phyloP scores from a whole-genome alignment of 2,888 invertebrate genomes.

The Ferdinandea cuprea region DNA sequence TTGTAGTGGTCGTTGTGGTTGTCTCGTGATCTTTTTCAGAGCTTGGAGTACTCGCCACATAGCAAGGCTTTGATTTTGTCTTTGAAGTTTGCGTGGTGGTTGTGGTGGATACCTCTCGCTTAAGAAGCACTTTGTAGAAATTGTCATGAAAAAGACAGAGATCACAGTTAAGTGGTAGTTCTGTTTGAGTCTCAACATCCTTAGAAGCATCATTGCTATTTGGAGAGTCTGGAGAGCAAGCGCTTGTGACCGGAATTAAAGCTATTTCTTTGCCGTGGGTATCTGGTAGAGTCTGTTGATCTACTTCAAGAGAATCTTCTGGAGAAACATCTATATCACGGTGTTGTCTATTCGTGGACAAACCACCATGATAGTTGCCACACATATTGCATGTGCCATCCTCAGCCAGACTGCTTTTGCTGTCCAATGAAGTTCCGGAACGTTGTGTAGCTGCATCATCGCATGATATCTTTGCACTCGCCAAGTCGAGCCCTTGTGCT shows the following conservation, averaged over 20 bases:
- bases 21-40: constrained; percentile 79
- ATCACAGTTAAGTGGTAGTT: constrained; percentile 81
- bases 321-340: constrained; percentile 41
- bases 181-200: constrained; percentile 82
- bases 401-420: constrained; percentile 42
- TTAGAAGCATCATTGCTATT: constrained; percentile 25
- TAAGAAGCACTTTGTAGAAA: constrained; percentile 82
- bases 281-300: constrained; percentile 3
- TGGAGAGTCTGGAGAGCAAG: background rate
- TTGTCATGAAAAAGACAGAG: constrained; percentile 82
- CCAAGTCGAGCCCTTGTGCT: constrained; percentile 76
- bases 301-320: constrained; percentile 56
- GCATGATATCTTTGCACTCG: constrained; percentile 77
- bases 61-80: constrained; percentile 71
- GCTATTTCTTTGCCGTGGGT: constrained; percentile 36
- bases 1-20: constrained; percentile 82
- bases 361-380: constrained; percentile 64
- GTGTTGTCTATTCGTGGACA: constrained; percentile 16
- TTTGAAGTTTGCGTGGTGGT: constrained; percentile 82
- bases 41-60: constrained; percentile 76
- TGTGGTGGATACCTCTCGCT: constrained; percentile 82
- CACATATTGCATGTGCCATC: constrained; percentile 67
- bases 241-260: constrained; percentile 10
- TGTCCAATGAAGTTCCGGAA: constrained; percentile 76
- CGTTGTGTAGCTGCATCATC: constrained; percentile 78